phyloP scores from a whole-genome alignment of 2,113 vertebrate species.

The Plotosus lineatus region DNA sequence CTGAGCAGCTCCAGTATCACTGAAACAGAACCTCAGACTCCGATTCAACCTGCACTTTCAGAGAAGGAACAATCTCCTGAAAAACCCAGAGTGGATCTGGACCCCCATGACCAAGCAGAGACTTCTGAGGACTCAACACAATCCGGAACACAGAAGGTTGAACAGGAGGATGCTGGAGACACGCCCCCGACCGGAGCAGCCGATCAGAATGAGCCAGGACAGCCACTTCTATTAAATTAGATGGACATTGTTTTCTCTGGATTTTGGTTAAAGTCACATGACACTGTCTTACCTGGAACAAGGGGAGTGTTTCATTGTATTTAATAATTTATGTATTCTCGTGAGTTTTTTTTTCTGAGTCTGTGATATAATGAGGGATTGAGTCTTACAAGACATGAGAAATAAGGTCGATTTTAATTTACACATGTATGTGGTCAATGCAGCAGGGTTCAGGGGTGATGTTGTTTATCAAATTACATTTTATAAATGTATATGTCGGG shows the following conservation, averaged over 20 bases:
- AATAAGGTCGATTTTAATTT: no score
- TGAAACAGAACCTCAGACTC: neutral
- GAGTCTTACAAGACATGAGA: neutral
- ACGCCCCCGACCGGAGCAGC: neutral
- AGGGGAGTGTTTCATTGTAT: neutral
- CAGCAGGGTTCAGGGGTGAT: no score
- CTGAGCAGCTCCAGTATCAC: slow-evolving; percentile 41
- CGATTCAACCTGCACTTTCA: neutral
- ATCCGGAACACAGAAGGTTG: neutral
- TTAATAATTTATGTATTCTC: slow-evolving; percentile 3
- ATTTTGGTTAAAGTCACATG: neutral
- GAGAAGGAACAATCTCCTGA: slow-evolving; percentile 9
- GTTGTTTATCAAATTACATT: no score
- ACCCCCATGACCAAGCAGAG: neutral
- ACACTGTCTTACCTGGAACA: no score
- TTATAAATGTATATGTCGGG: no score
- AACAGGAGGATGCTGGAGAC: neutral
- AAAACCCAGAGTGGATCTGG: neutral
- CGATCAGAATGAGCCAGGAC: neutral
- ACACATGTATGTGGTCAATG: no score
- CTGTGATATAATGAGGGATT: neutral
- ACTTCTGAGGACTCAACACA: neutral
- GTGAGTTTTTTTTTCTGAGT: no score
- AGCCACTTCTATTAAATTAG: neutral
- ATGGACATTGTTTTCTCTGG: neutral